A percentile compares a stretch with the other conserved stretches of the same genome.
Evolutionary conservation across 2,113 vertebrate genomes (phyloP).

Genomic region (Anthoscopus minutus): DNA sequence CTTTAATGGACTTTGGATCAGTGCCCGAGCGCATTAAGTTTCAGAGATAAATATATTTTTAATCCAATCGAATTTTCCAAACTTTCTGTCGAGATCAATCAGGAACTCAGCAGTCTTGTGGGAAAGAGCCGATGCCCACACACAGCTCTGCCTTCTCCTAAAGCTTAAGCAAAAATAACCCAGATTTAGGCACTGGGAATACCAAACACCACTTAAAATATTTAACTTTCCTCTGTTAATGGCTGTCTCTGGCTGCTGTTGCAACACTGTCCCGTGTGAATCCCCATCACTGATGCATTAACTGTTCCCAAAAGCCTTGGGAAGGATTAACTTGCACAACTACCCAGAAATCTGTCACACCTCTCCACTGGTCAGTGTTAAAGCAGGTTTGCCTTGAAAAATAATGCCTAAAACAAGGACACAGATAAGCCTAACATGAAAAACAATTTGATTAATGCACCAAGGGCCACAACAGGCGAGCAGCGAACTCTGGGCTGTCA

Average conservation of each 20-base stretch:
- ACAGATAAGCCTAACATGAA: background rate
- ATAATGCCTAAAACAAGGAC: background rate
- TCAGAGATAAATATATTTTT: background rate
- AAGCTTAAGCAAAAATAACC: background rate
- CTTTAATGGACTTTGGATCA: background rate
- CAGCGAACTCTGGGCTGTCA: background rate
- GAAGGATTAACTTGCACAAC: background rate
- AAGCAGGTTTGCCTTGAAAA: background rate
- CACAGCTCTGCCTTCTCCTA: background rate
- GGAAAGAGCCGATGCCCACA: background rate
- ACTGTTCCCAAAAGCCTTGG: background rate
- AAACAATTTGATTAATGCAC: conserved; percentile 8
- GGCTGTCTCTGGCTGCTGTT: background rate
- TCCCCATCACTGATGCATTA: background rate
- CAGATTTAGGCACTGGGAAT: background rate
- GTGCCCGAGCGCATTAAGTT: background rate
- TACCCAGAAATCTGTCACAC: background rate
- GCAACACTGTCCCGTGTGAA: background rate
- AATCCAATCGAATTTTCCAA: background rate
- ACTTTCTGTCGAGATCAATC: conserved; percentile 5
- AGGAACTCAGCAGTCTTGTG: background rate
- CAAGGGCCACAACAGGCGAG: background rate
- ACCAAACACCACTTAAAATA: background rate
- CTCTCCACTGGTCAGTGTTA: background rate
- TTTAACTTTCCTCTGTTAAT: background rate